Base-by-base conservation (phyloP, 2,797 vertebrate species). In the Prionace glauca region DNA sequence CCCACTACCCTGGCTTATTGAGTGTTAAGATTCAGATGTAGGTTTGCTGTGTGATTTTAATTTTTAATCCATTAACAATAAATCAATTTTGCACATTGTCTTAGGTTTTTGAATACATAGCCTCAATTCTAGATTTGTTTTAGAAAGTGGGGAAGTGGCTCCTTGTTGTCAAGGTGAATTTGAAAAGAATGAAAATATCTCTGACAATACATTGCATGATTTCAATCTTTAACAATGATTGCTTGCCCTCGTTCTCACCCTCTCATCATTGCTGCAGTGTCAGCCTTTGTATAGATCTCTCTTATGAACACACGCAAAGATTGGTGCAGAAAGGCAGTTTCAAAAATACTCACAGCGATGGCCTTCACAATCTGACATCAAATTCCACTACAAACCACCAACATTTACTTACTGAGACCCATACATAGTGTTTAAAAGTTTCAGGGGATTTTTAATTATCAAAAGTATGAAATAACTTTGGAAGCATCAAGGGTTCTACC, bases 211-310 rank as follows among this genome's bases (percentile, higher is more conserved):
- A 74, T 94, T 71, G 41, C 74, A 74, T 32, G 56, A 32, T 26
- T 74, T 77, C 93, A 95, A n/a, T 95, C 45, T 95, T 95, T 50
- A 60, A 95, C 93, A 95, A 95, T 95, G 93, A 60, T 29, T 20
- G 18, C 4, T 77, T 77, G 16, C 45, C 71, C 72, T 95, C 22
- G 2, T 45, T 74, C 71, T 77, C 45, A 95, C 14, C 45, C 72
- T 71, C 71, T 56, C 71, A 45, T 77, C 29, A 77, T 77, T 77
- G 69, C 45, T 56, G 93, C 41, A 95, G 74, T 74, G 45, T 95
- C 93, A 95, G 29, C 71, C 74, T 32, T 95, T 95, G 93, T 77
- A 77, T 22, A 71, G 29, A 71, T 50, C 14, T 77, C 71, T 95
- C 77, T 95, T 95, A n/a, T 95, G 41, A 95, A 77, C 18, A 60